Evolutionary conservation across 2,113 vertebrate species (phyloP).

Genomic region (Microtus richardsoni): DNA sequence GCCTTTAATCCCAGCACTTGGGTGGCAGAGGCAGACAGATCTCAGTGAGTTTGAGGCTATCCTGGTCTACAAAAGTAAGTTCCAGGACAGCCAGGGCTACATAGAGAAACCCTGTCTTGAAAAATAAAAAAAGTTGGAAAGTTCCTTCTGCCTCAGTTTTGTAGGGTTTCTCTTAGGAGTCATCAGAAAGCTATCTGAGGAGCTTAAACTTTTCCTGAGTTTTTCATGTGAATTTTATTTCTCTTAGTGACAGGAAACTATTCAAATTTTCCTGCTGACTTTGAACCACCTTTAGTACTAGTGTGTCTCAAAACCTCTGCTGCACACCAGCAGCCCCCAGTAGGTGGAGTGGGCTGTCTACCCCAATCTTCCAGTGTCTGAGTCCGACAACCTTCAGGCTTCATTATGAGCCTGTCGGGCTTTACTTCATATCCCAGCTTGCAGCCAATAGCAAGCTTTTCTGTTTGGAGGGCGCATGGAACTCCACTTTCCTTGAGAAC

Average conservation of each 20-base stretch:
- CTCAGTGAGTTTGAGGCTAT: too few species aligned
- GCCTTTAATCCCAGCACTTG: too few species aligned
- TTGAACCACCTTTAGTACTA: not conserved
- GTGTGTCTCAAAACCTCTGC: not conserved
- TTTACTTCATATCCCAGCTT: not conserved
- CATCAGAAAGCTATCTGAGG: not conserved
- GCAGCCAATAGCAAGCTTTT: not conserved
- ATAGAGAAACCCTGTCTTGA: too few species aligned
- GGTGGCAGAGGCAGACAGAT: too few species aligned
- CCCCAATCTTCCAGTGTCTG: not conserved
- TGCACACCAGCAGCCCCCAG: not conserved
- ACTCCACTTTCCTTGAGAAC: not conserved
- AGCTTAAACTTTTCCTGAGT: not conserved
- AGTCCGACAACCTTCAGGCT: not conserved
- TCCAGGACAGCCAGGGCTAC: too few species aligned
- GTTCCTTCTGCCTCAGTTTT: not conserved
- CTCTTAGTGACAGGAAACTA: not conserved
- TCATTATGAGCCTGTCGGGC: too few species aligned
- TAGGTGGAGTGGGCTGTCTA: not conserved
- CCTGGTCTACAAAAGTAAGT: too few species aligned
- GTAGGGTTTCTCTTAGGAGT: not conserved
- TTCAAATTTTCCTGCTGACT: not conserved
- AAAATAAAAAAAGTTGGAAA: not conserved
- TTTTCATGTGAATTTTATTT: not conserved
- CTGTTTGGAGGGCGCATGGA: not conserved